phyloP scores from a whole-genome alignment of 2,113 vertebrate species.

The Okapia johnstoni region DNA sequence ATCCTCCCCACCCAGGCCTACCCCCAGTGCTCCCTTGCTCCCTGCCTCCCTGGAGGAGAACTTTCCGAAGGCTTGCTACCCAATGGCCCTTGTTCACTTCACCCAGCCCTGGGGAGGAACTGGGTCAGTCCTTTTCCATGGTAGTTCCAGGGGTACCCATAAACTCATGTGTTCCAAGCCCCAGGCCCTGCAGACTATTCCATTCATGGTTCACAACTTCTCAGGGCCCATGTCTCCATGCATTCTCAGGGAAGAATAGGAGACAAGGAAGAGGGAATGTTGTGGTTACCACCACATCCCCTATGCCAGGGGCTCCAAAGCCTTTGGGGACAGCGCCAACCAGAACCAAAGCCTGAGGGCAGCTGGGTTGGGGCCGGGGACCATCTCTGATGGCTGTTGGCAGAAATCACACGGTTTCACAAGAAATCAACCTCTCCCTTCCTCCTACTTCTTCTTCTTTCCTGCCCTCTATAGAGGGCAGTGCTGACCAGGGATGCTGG shows the following conservation, averaged over 20 bases:
- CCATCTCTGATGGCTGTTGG: neutral
- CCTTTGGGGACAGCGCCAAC: neutral
- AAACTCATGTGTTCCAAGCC: neutral
- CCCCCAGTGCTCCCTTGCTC: accelerated
- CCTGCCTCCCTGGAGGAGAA: neutral
- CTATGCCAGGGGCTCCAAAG: neutral
- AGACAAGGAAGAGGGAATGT: neutral
- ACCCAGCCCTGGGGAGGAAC: neutral
- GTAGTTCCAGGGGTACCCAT: neutral
- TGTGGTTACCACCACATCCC: neutral
- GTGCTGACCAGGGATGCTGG: neutral
- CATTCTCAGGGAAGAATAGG: neutral
- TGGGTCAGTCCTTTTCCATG: neutral
- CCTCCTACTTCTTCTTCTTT: neutral
- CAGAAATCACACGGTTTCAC: neutral
- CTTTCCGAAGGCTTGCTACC: neutral
- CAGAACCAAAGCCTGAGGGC: neutral
- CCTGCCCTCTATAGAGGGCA: neutral
- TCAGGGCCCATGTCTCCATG: accelerated
- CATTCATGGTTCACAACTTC: neutral
- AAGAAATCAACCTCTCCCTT: neutral
- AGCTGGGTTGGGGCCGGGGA: neutral
- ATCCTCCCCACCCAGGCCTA: neutral
- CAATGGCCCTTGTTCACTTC: neutral
- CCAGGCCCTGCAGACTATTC: neutral